A percentile compares a stretch with the other conserved stretches of the same genome.
Conservation (phyloP, 2,113 vertebrate genomes). For the Corythoichthys haematopterus region DNA sequence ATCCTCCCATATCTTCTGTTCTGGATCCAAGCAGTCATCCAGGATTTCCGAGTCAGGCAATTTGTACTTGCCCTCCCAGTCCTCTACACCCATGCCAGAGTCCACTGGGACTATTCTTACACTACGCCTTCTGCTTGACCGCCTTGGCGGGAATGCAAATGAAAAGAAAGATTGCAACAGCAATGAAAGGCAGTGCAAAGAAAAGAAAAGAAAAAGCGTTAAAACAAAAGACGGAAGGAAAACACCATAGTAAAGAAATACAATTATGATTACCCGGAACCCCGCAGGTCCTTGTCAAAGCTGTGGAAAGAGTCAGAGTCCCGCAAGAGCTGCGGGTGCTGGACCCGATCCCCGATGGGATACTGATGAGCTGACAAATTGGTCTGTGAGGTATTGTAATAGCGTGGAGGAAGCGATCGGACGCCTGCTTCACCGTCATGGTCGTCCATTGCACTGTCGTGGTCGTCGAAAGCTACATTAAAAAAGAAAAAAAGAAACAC, state of each 20-base stretch:
- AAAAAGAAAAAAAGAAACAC: constrained; percentile 7
- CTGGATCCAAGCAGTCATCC: constrained; percentile 81
- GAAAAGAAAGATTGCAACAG: constrained; percentile 45
- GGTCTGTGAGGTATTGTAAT: constrained; percentile 82
- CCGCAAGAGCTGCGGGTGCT: constrained; percentile 70
- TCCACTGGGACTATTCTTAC: constrained; percentile 83
- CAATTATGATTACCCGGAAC: constrained; percentile 76
- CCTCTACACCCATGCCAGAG: constrained; percentile 80
- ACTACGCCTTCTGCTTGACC: constrained; percentile 69
- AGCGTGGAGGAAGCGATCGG: constrained; percentile 85
- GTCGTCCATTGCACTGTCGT: constrained; percentile 88
- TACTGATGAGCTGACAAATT: constrained; percentile 90
- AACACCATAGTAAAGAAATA: constrained; percentile 2
- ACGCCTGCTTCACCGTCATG: constrained; percentile 88
- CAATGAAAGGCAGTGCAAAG: constrained; percentile 38
- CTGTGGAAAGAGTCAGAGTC: constrained; percentile 76
- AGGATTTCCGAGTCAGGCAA: constrained; percentile 72
- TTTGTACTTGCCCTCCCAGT: constrained; percentile 79
- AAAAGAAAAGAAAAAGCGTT: constrained; percentile 36
- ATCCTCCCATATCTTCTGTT: constrained; percentile 77
- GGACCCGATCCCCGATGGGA: constrained; percentile 69
- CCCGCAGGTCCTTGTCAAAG: constrained; percentile 76
- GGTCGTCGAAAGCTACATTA: constrained; percentile 82
- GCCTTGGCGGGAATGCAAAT: constrained; percentile 51
- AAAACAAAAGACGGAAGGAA: constrained; percentile 16